These are phyloP conservation scores for Gila robusta DNA, from an alignment of 2,797 vertebrate genomes.

Conservation along the genomic window DNA sequence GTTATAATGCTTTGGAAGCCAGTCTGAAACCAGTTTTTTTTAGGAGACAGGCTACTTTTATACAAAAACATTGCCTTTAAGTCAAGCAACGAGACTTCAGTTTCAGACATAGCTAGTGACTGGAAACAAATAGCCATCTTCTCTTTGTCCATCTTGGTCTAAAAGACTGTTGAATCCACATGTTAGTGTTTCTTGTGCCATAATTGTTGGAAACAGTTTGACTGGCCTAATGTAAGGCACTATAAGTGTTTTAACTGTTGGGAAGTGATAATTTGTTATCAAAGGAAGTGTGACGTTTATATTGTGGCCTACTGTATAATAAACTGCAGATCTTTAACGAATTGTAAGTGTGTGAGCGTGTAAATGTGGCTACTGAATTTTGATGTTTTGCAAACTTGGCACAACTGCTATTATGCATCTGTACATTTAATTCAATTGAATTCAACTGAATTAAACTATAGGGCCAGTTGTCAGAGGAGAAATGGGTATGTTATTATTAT, in stretches of 20 bases:
- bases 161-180: constrained; percentile 30
- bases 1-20: neutral
- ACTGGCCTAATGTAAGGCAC: constrained; percentile 23
- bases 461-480: neutral
- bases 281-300: constrained; percentile 42
- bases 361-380: constrained; percentile 14
- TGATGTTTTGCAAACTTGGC: neutral
- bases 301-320: constrained; percentile 52
- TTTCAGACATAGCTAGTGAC: constrained; percentile 12
- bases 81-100: neutral
- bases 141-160: constrained; percentile 17
- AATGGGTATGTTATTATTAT: neutral
- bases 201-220: constrained; percentile 29
- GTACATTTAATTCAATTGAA: neutral
- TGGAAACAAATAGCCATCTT: constrained; percentile 47
- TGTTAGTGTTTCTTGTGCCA: constrained; percentile 37
- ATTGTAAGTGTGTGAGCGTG: neutral
- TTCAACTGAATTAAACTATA: neutral
- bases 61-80: constrained; percentile 19
- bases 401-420: neutral
- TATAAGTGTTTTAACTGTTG: constrained; percentile 32
- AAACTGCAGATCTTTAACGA: constrained; percentile 54
- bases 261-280: constrained; percentile 46
- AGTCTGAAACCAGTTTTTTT: neutral
- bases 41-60: constrained; percentile 3